A percentile compares a stretch with the other conserved stretches of the same genome.
Evolutionary conservation across 2,888 invertebrate species (phyloP).

Genomic region (Agrochola macilenta): DNA sequence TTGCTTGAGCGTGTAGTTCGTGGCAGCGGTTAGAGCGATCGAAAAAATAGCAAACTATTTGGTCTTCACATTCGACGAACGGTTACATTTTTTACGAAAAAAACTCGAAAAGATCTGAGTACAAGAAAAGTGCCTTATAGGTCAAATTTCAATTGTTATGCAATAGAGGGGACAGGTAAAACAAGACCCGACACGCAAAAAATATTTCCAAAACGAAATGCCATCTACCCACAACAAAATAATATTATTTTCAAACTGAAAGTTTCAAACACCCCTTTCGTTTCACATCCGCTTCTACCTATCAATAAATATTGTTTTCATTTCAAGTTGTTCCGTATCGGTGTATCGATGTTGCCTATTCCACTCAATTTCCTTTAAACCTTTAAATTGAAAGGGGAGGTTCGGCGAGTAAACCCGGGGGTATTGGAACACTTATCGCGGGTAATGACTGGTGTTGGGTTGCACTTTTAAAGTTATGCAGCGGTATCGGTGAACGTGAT

Average conservation of each 20-base stretch:
- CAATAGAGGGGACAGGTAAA: background rate
- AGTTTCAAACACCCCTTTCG: slow-evolving; percentile 16
- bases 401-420: slow-evolving; percentile 27
- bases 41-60: background rate
- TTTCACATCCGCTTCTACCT: slow-evolving; percentile 30
- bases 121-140: background rate
- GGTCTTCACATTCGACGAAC: no score
- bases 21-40: background rate
- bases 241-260: slow-evolving; percentile 32
- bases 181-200: background rate
- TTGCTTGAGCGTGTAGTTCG: background rate
- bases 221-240: slow-evolving; percentile 19
- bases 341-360: slow-evolving; percentile 48
- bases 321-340: slow-evolving; percentile 54
- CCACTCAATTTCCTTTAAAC: slow-evolving; percentile 66
- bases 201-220: slow-evolving; percentile 1
- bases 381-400: slow-evolving; percentile 64
- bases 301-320: slow-evolving; percentile 61
- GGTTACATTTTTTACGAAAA: background rate
- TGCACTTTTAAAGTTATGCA: slow-evolving; percentile 53
- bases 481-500: slow-evolving; percentile 1
- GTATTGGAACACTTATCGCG: slow-evolving; percentile 59
- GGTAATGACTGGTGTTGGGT: slow-evolving; percentile 37
- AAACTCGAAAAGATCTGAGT: background rate
- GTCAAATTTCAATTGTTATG: background rate